A percentile compares a stretch with the other conserved stretches of the same genome.
Conservation (phyloP, 2,113 vertebrate species). For the Rhodinocichla rosea region DNA sequence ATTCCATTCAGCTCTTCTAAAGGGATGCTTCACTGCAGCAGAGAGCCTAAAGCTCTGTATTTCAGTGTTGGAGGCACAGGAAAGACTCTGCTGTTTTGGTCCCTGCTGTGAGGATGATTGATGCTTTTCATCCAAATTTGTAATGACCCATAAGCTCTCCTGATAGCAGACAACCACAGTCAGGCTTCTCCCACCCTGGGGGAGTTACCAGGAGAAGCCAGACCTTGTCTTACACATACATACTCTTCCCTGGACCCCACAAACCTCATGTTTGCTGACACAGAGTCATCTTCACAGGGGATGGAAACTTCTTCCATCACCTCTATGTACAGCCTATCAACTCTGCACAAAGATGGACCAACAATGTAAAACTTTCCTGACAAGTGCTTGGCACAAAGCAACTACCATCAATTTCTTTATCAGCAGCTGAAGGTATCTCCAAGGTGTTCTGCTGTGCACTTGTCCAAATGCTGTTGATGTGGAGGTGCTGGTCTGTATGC, state of each 20-base stretch:
- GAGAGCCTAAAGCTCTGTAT: background rate
- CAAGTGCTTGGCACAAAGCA: fast-evolving
- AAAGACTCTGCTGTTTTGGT: background rate
- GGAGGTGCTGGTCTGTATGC: background rate
- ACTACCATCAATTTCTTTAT: background rate
- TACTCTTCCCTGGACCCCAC: background rate
- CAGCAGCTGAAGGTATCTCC: background rate
- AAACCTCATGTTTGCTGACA: background rate
- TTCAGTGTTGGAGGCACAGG: background rate
- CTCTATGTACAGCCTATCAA: background rate
- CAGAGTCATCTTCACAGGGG: background rate
- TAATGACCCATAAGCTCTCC: background rate
- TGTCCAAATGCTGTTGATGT: background rate
- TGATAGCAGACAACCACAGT: background rate
- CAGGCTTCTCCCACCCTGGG: background rate
- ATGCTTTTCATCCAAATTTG: background rate
- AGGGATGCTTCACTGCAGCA: background rate
- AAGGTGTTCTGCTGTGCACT: background rate
- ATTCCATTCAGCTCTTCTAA: background rate
- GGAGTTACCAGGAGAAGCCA: background rate
- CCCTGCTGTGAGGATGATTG: background rate
- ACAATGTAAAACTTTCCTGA: background rate
- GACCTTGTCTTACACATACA: background rate
- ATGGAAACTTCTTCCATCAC: background rate
- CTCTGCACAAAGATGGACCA: background rate